Base-by-base conservation (phyloP, 1,140 invertebrate species). In the Hormaphis cornu region DNA sequence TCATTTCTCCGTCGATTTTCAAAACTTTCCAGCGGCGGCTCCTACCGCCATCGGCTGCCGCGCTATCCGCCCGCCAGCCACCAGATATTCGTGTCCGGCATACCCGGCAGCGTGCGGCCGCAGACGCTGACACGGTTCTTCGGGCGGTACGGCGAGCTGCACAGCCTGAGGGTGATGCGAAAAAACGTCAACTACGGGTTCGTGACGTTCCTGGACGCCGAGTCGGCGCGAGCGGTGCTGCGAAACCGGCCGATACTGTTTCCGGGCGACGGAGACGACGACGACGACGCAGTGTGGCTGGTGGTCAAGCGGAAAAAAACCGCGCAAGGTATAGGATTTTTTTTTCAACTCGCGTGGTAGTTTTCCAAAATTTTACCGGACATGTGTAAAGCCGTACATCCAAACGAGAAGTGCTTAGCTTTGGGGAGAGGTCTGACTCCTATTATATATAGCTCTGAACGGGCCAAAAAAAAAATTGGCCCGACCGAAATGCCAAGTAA, bases 31-130 rank as follows among this genome's bases (percentile, higher is more conserved):
- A n/a, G n/a, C n/a, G n/a, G n/a, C n/a, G n/a, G n/a, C n/a, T n/a
- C n/a, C n/a, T n/a, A n/a, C n/a, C n/a, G n/a, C n/a, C n/a, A n/a
- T n/a, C n/a, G n/a, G n/a, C n/a, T n/a, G n/a, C n/a, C n/a, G n/a
- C n/a, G n/a, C n/a, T 63, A 44, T 48, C 59, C 59, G 0, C 59
- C 59, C 14, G 48, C 18, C 37, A 63, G 59, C n/a, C 44, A 63
- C 18, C 59, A 63, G 40, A 28, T 63, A 18, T 63, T 44, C 33
- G 18, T 63, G 7, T 48, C 59, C 12, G 26, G 26, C 10, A 63
- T 63, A 30, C 59, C 59, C 14, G 24, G 10, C 0, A 14, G 37
- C n/a, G 22, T 18, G 16, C 46, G 33, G 24, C 42, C 24, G 14
- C 40, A 63, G 4, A 42, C 30, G 4, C 12, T 63, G n/a, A 63